Base-by-base conservation (phyloP, 2,797 vertebrate species). In the Euphonia xanthogaster region DNA sequence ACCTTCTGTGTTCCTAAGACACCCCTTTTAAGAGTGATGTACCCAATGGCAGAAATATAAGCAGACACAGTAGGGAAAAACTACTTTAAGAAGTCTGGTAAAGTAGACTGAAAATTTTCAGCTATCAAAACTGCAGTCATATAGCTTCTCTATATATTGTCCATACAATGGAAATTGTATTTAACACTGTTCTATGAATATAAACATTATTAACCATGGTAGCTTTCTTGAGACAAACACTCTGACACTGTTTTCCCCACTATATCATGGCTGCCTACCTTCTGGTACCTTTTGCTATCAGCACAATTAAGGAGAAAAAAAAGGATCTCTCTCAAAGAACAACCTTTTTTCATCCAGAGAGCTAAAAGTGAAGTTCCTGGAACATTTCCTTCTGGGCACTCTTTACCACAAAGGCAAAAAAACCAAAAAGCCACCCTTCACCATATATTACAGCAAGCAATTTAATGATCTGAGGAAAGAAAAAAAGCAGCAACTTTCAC, bases 401-500 rank as follows among this genome's bases (percentile, higher is more conserved):
- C 67, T 84, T 67, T 35, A 70, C 74, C 67, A 91, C 45, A 89
- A 71, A 78, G 10, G 16, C 17, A 24, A 58, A 58, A 12, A 66
- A 57, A 62, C 0, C 14, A 50, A 87, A 77, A 72, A 86, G 22
- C 12, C 57, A 88, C 73, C 57, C 72, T 91, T 75, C 68, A 75
- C 51, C 42, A 31, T 42, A 88, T 62, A 73, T 63, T 61, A 91
- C 44, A 86, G 44, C 65, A 95, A 92, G 77, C 44, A 92, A 91
- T 81, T 90, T 37, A 62, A 77, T 48, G 57, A 88, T 57, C 74
- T 61, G n/a, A 88, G 84, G 62, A 86, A 93, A 78, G 63, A 35
- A 72, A 67, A 67, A 91, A 71, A 89, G 66, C 72, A 75, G 85
- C 87, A 86, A 72, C 61, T 96, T 88, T 86, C 58, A 86, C 21